A percentile compares a stretch with the other conserved stretches of the same genome.
Conservation (phyloP, 2,113 vertebrate genomes). For the Toxotes jaculatrix region DNA sequence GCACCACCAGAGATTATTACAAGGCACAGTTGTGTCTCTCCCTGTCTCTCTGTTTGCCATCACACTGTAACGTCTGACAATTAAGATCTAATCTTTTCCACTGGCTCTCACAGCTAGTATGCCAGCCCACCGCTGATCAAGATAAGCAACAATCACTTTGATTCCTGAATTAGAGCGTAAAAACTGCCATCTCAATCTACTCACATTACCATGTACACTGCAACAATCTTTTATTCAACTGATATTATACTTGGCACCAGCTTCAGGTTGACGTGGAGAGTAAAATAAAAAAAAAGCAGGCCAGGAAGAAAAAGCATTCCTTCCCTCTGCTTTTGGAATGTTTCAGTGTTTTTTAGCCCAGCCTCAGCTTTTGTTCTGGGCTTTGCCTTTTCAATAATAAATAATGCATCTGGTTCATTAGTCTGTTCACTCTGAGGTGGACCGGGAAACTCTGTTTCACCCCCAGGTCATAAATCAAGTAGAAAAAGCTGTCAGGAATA, state of each 20-base stretch:
- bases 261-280: constrained; percentile 34
- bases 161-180: constrained; percentile 56
- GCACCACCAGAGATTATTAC: constrained; percentile 53
- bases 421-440: constrained; percentile 72
- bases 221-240: constrained; percentile 37
- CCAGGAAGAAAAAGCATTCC: constrained; percentile 27
- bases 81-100: constrained; percentile 74
- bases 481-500: constrained; percentile 66
- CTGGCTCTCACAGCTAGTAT: constrained; percentile 61
- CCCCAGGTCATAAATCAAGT: constrained; percentile 76
- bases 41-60: constrained; percentile 54
- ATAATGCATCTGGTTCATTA: constrained; percentile 82
- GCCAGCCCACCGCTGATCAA: constrained; percentile 62
- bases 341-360: constrained; percentile 41
- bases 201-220: constrained; percentile 47
- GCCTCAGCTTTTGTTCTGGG: constrained; percentile 63
- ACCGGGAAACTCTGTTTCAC: constrained; percentile 72
- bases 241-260: constrained; percentile 57
- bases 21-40: constrained; percentile 51
- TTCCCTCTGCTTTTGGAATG: constrained; percentile 45
- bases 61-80: constrained; percentile 69
- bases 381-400: constrained; percentile 74
- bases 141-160: constrained; percentile 69
- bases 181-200: constrained; percentile 45
- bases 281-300: constrained; percentile 11